Conservation (phyloP, 1,140 invertebrate species). For the Sinella curviseta region DNA sequence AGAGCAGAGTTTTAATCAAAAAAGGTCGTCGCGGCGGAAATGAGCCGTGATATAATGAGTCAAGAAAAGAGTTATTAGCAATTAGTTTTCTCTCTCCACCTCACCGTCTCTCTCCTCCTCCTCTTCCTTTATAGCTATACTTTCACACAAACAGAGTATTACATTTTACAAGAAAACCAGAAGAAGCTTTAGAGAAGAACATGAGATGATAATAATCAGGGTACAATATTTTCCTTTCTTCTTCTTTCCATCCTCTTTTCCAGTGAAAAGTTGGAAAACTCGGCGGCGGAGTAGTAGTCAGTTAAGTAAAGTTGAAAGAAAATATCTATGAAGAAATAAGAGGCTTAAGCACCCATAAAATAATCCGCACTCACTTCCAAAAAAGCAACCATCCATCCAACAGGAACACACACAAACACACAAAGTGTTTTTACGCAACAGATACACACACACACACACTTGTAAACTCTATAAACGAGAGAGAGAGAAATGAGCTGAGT, state of each 20-base stretch:
- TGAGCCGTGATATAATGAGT: conserved; percentile 27
- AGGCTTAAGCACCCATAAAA: conserved; percentile 27
- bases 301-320: conserved; percentile 3
- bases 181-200: neutral
- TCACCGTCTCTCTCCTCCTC: neutral
- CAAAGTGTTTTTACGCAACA: neutral
- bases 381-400: too few species aligned
- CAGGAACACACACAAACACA: neutral
- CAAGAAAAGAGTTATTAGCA: conserved; percentile 27
- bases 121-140: too few species aligned
- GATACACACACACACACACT: neutral
- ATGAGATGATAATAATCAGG: neutral
- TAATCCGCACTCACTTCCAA: neutral
- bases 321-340: conserved; percentile 20
- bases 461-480: too few species aligned
- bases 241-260: too few species aligned
- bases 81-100: conserved; percentile 20
- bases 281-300: neutral
- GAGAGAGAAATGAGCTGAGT: neutral
- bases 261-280: neutral
- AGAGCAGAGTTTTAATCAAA: conserved; percentile 28
- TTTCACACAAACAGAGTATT: neutral
- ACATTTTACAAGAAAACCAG: neutral
- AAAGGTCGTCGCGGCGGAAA: conserved; percentile 17
- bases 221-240: neutral